Conservation (phyloP, 2,797 vertebrate genomes). For the Rhadinocentrus ornatus region DNA sequence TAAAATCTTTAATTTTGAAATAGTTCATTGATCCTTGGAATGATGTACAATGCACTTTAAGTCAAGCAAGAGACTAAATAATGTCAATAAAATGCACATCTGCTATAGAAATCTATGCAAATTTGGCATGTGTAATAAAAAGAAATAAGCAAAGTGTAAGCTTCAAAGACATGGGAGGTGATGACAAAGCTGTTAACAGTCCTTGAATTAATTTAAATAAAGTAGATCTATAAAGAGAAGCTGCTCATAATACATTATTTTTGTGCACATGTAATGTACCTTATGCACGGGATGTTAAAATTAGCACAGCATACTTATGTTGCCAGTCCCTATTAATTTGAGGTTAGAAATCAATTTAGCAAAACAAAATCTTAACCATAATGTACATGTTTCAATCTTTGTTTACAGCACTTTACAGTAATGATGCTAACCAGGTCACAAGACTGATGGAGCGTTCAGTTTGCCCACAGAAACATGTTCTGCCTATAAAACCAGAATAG, state of each 20-base stretch:
- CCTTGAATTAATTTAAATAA: conserved; percentile 5
- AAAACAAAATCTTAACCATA: not conserved
- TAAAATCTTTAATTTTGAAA: conserved; percentile 24
- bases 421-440: conserved; percentile 12
- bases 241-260: conserved; percentile 3
- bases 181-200: conserved; percentile 48
- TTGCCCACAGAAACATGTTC: conserved; percentile 24
- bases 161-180: conserved; percentile 67
- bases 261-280: not conserved
- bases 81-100: conserved; percentile 54
- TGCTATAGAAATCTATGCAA: conserved; percentile 68
- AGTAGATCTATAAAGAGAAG: conserved; percentile 9
- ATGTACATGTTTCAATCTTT: not conserved
- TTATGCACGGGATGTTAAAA: conserved; percentile 7
- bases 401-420: not conserved
- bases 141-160: conserved; percentile 63
- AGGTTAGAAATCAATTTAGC: not conserved
- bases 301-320: not conserved
- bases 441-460: conserved; percentile 19
- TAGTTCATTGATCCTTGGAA: conserved; percentile 24
- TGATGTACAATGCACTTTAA: conserved; percentile 37
- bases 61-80: conserved; percentile 35
- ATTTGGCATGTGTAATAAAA: conserved; percentile 62
- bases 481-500: conserved; percentile 14
- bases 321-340: not conserved